phyloP scores from a whole-genome alignment of 2,797 vertebrate species.

The Mastacembelus armatus region DNA sequence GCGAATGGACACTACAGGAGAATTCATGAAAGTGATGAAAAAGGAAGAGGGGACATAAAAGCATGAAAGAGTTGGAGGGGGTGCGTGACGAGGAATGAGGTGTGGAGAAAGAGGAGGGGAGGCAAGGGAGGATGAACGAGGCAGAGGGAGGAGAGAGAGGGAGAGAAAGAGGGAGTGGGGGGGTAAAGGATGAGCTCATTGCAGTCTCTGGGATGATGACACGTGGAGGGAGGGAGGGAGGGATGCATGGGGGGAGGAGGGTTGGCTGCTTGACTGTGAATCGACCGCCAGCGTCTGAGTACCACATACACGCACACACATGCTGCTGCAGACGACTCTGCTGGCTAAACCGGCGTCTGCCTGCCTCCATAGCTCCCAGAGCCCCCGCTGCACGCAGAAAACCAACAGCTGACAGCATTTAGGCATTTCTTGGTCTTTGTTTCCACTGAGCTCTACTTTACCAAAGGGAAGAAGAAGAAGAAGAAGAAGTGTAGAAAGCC shows the following conservation, averaged over 20 bases:
- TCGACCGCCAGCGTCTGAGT: conserved; percentile 84
- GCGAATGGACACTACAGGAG: conserved; percentile 43
- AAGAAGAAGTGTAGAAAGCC: conserved; percentile 50
- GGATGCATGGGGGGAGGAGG: conserved; percentile 41
- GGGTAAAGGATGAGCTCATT: conserved; percentile 93
- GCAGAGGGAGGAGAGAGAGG: conserved; percentile 33
- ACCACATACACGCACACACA: conserved; percentile 51
- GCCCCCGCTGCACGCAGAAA: conserved; percentile 21
- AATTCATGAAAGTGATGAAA: conserved; percentile 50
- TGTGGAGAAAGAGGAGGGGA: conserved; percentile 36
- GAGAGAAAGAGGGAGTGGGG: conserved; percentile 11
- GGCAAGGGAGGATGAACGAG: conserved; percentile 22
- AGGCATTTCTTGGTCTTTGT: conserved; percentile 1
- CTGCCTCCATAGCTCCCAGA: conserved; percentile 28
- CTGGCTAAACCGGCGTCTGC: conserved; percentile 40
- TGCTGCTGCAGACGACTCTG: conserved; percentile 64
- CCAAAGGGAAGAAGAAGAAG: conserved; percentile 25
- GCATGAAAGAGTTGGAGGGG: conserved; percentile 46
- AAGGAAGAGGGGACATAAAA: conserved; percentile 42
- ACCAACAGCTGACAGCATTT: conserved; percentile 17
- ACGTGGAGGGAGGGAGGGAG: conserved; percentile 68
- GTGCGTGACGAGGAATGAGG: conserved; percentile 35
- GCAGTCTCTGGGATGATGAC: conserved; percentile 90
- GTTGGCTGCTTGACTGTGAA: conserved; percentile 67
- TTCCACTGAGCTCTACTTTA: conserved; percentile 30